Evolutionary conservation across 2,113 vertebrate species (phyloP).

Genomic region (Hydrochoerus hydrochaeris): DNA sequence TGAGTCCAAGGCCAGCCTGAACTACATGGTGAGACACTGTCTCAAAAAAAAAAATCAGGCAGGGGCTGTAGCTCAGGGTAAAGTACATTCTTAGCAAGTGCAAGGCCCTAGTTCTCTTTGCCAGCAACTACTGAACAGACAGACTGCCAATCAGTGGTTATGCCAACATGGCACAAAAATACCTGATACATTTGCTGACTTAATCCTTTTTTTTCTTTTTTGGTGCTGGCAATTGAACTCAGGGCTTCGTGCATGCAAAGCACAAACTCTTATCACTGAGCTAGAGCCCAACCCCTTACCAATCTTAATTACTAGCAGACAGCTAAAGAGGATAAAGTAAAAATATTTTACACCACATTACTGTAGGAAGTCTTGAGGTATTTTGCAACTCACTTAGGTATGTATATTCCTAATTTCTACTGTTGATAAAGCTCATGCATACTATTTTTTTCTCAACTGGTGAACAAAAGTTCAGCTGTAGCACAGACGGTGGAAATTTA

Average conservation of each 20-base stretch:
- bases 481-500: not conserved
- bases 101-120: not conserved
- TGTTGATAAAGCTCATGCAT: conserved; percentile 8
- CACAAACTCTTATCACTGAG: not conserved
- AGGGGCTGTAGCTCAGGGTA: not conserved
- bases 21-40: not conserved
- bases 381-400: conserved; percentile 37
- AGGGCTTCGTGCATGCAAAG: not conserved
- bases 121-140: not conserved
- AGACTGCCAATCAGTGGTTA: not conserved
- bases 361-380: conserved; percentile 15
- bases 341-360: conserved; percentile 15
- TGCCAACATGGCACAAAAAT: conserved; percentile 49
- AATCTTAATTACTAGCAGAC: conserved; percentile 46
- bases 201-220: not conserved
- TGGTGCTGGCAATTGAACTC: not conserved
- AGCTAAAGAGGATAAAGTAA: conserved; percentile 36
- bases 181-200: conserved; percentile 31
- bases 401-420: conserved; percentile 39
- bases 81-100: not conserved
- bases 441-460: conserved; percentile 55
- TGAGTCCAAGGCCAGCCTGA: not conserved
- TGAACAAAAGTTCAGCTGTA: conserved; percentile 16
- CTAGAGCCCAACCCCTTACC: not conserved
- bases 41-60: conserved; percentile 7